Base-by-base conservation (phyloP, 2,113 vertebrate species). In the Meriones unguiculatus region DNA sequence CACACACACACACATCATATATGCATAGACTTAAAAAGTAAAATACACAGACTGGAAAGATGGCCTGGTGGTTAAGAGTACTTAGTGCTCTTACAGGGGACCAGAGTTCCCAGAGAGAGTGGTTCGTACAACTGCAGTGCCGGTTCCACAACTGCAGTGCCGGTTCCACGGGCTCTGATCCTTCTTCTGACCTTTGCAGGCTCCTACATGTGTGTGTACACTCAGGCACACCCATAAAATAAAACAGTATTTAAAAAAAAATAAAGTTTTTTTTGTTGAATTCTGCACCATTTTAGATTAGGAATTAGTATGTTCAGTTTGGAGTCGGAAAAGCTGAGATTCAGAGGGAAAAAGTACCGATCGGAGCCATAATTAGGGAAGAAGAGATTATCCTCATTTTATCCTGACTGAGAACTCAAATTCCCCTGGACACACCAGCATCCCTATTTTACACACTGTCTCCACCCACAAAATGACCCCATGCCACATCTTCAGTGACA, bases 311-410 rank as follows among this genome's bases (percentile, higher is more conserved):
- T n/a, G 59, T 20, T 73, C 62, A 92, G 59, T 90, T 72, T 85
- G 13, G 75, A 92, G 57, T 78, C 73, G 7, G 77, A 85, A 82
- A 93, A 91, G 89, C 18, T 73, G 57, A 95, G 81, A 62, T 7
- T 65, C 13, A 57, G 57, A 87, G 57, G 59, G 5, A 18, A 80
- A 75, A 73, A 64, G 52, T 32, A 70, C 32, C 62, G 28, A 93
- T 72, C n/a, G 13, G 64, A 30, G 30, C 1, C 35, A 6, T 15
- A 77, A 10, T 57, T 52, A 52, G 52, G 20, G 38, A 73, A 3
- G 2, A 35, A 46, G 12, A 25, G 18, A 4, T 35, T 67, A 11
- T n/a, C 57, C 52, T 69, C 14, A 14, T 22, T 11, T 24, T 12
- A 57, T 54, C 12, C 62, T 77, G 12, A 1, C 2, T 35, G 17